phyloP scores from a whole-genome alignment of 2,888 invertebrate species.

The Hylaea fasciaria region DNA sequence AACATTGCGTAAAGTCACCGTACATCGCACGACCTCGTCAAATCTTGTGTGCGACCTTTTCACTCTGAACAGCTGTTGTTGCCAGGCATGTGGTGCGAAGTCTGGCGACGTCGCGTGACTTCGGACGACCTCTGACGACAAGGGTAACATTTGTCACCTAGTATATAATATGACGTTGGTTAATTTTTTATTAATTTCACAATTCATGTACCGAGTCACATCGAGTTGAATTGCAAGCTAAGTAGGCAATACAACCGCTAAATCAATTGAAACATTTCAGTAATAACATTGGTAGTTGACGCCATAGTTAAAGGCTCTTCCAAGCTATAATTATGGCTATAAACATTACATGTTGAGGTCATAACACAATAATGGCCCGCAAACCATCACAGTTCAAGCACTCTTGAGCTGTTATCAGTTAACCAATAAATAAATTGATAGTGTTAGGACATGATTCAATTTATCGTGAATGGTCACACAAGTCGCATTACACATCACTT shows the following conservation, averaged over 20 bases:
- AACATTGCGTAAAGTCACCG: too few relatives aligned
- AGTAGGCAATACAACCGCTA: slow-evolving; percentile 32
- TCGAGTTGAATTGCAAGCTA: slow-evolving; percentile 22
- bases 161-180: too few relatives aligned
- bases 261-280: slow-evolving; percentile 43
- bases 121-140: too few relatives aligned
- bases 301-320: slow-evolving; percentile 19
- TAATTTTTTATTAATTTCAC: background rate
- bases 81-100: too few relatives aligned
- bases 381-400: slow-evolving; percentile 3
- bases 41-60: too few relatives aligned
- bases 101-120: too few relatives aligned
- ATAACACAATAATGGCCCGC: slow-evolving; percentile 13
- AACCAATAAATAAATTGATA: slow-evolving; percentile 28
- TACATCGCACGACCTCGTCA: too few relatives aligned
- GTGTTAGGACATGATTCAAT: slow-evolving; percentile 23
- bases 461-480: slow-evolving; percentile 17
- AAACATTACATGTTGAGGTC: slow-evolving; percentile 26
- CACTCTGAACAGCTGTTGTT: too few relatives aligned
- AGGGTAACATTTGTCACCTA: too few relatives aligned
- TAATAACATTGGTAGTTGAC: slow-evolving; percentile 28
- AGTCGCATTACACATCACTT: slow-evolving; percentile 24
- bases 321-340: slow-evolving; percentile 12
- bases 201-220: slow-evolving; percentile 27
- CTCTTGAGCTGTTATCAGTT: slow-evolving; percentile 2